phyloP scores from a whole-genome alignment of 1,140 invertebrate genomes.

The Camponotus floridanus region DNA sequence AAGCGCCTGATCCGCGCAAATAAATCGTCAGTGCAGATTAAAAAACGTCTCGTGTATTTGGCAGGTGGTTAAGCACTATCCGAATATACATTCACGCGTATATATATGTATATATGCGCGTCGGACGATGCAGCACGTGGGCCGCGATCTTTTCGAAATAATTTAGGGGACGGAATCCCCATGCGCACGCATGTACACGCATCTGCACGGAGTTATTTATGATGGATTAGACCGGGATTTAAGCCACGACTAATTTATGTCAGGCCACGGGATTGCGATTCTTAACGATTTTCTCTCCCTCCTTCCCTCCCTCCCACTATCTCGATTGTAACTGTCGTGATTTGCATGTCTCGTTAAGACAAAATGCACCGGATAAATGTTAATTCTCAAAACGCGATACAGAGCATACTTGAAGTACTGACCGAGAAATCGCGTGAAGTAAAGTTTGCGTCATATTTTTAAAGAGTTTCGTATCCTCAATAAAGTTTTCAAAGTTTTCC shows the following conservation, averaged over 20 bases:
- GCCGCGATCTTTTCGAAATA: conserved; percentile 84
- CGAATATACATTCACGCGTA: conserved; percentile 40
- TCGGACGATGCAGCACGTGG: conserved; percentile 71
- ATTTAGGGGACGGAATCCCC: conserved; percentile 83
- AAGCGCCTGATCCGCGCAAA: background rate
- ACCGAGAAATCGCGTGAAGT: conserved; percentile 39
- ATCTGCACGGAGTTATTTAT: conserved; percentile 84
- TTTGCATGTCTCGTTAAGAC: conserved; percentile 49
- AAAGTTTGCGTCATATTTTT: conserved; percentile 28
- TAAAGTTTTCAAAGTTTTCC: conserved; percentile 31
- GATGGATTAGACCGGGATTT: conserved; percentile 84
- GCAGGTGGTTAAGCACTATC: conserved; percentile 73
- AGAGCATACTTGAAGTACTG: conserved; percentile 1
- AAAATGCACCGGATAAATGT: conserved; percentile 46
- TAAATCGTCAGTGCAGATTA: conserved; percentile 69
- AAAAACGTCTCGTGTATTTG: conserved; percentile 68
- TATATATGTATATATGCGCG: background rate
- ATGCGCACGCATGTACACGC: conserved; percentile 76
- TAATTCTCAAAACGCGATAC: conserved; percentile 17
- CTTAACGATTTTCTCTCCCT: conserved; percentile 72
- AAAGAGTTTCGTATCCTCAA: background rate
- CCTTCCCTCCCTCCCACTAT: background rate
- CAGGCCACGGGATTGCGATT: conserved; percentile 77
- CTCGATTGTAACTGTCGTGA: conserved; percentile 17
- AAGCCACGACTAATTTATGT: conserved; percentile 84